Evolutionary conservation across 2,797 vertebrate genomes (phyloP), one percentile per base, ranked within the genome.

Genomic region (Peromyscus attwateri): DNA sequence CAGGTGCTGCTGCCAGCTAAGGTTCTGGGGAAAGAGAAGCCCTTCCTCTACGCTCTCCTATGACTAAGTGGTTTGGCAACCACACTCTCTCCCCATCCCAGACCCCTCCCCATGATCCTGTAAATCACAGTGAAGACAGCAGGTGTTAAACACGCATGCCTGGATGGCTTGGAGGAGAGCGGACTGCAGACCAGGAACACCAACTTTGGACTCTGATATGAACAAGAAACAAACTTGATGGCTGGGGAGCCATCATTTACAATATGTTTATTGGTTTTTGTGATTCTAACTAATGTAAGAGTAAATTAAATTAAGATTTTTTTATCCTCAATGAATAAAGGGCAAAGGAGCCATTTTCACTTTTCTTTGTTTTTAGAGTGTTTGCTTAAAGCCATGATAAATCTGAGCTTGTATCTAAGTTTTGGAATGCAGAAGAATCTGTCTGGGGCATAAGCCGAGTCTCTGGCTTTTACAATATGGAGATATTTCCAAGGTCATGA

Each of bases 371-470:
- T 73, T 7, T 92, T 82, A 62, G 6, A 82, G 34, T 12, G 10
- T 64, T 89, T 92, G 5, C 79, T 94, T 57, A 11, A 84, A 83
- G 21, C 19, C 29, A 52, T 34, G 89, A 21, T 83, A 91, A 91
- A 93, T 73, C n/a, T 79, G 75, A 92, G 43, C 0, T 70, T 95
- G 79, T 66, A 68, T 77, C 19, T 89, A 79, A 90, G 52, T 49
- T 93, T 87, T 80, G 31, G 66, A 94, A 83, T 71, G 68, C 71
- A 90, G 76, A 95, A 64, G 81, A 87, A 52, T 92, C 17, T 80
- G 49, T 76, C 29, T 83, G 49, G 10, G 14, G 37, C 91, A 70
- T 75, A 94, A 93, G 4, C 11, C n/a, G 21, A 57, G 29, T 27
- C 70, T 92, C 27, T 31, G 60, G 40, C 16, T 87, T 82, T 95